phyloP scores from a whole-genome alignment of 1,140 invertebrate species.

The Hyposmocoma kahamanoa region DNA sequence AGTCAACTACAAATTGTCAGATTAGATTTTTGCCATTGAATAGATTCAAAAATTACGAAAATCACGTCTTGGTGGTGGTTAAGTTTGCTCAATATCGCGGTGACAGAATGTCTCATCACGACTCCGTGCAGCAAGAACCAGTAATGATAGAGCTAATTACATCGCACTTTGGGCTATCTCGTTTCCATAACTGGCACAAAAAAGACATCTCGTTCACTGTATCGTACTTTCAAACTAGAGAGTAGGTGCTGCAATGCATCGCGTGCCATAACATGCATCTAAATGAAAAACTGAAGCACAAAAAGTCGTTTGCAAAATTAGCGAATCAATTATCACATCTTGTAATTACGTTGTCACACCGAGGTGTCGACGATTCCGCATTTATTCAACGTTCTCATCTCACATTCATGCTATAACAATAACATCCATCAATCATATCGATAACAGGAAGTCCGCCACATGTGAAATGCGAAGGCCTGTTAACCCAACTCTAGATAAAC shows the following conservation, averaged over 20 bases:
- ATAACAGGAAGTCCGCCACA: conserved; percentile 8
- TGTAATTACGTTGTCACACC: too few species aligned
- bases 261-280: background rate
- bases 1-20: too few species aligned
- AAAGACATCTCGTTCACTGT: conserved; percentile 17
- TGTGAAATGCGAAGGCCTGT: too few species aligned
- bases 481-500: too few species aligned
- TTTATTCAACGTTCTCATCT: background rate
- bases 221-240: conserved; percentile 15
- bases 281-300: background rate
- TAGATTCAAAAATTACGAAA: conserved; percentile 15
- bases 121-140: conserved; percentile 26
- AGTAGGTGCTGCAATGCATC: background rate
- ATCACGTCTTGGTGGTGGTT: conserved; percentile 16
- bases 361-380: too few species aligned
- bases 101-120: conserved; percentile 34
- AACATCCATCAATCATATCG: background rate
- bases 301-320: too few species aligned
- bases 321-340: too few species aligned
- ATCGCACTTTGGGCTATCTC: conserved; percentile 7
- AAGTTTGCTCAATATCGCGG: conserved; percentile 30
- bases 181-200: conserved; percentile 11
- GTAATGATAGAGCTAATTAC: conserved; percentile 27
- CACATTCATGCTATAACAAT: background rate
- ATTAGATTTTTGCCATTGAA: background rate